A percentile compares a stretch with the other conserved stretches of the same genome.
phyloP scores from a whole-genome alignment of 2,797 vertebrate species.

The Anas bernieri region DNA sequence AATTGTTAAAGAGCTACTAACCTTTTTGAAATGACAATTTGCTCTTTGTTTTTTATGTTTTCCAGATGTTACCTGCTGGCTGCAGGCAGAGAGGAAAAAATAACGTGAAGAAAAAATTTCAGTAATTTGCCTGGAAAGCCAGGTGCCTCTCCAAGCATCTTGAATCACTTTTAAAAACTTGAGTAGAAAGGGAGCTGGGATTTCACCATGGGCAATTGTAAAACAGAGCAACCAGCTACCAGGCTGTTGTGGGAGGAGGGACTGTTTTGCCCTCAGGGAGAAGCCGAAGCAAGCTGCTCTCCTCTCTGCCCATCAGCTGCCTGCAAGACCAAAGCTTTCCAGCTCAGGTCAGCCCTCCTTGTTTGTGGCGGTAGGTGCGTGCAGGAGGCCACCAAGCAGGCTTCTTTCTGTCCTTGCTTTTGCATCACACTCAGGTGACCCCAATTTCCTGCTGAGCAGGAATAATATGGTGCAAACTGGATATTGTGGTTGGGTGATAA shows the following conservation, averaged over 20 bases:
- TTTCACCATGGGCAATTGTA: neutral
- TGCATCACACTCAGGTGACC: neutral
- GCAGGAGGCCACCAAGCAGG: neutral
- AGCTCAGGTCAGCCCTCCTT: neutral
- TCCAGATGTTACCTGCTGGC: constrained; percentile 57
- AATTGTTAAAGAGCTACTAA: neutral
- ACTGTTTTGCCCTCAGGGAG: neutral
- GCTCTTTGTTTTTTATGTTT: constrained; percentile 23
- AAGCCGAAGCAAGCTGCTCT: neutral
- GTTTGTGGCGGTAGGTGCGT: neutral
- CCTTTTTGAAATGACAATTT: neutral
- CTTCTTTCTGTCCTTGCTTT: neutral
- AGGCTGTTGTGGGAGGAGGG: neutral
- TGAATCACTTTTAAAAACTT: neutral
- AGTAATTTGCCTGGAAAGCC: constrained; percentile 8
- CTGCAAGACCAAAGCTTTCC: neutral
- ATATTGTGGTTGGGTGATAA: fast-evolving
- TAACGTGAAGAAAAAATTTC: neutral
- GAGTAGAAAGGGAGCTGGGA: neutral
- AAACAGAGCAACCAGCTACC: neutral
- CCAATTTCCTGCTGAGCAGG: fast-evolving
- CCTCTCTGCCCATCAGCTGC: neutral
- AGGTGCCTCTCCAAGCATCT: neutral
- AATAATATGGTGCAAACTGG: neutral
- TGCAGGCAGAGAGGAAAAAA: neutral